Evolutionary conservation across 1,140 invertebrate species (phyloP).

Genomic region (Formica exsecta): DNA sequence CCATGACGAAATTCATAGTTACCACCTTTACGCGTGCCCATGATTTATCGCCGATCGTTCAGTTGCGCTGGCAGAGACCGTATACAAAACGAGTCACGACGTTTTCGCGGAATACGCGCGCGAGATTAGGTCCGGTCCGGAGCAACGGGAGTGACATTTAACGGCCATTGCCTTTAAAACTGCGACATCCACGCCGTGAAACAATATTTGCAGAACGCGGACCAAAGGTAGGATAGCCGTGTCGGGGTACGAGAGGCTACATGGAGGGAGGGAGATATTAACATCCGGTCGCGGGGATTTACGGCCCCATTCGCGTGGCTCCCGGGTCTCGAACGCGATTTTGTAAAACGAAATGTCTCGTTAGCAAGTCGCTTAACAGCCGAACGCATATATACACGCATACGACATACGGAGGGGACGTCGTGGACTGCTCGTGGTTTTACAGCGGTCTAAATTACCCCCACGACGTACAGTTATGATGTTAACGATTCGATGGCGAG

Average conservation of each 20-base stretch:
- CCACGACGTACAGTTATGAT: conserved; percentile 80
- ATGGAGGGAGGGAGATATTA: conserved; percentile 74
- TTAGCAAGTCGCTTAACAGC: conserved; percentile 80
- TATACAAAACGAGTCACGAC: conserved; percentile 53
- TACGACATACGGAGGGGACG: conserved; percentile 22
- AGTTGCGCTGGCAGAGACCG: conserved; percentile 50
- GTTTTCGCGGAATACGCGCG: conserved; percentile 71
- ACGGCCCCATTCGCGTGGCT: conserved; percentile 77
- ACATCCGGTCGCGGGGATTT: conserved; percentile 83
- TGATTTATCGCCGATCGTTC: conserved; percentile 73
- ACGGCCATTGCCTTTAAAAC: conserved; percentile 74
- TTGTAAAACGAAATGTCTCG: conserved; percentile 85
- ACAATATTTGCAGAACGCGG: conserved; percentile 73
- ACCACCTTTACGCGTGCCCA: conserved; percentile 59
- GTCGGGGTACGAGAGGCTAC: neutral
- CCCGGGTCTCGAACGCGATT: conserved; percentile 79
- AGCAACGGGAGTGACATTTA: conserved; percentile 72
- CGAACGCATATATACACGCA: conserved; percentile 50
- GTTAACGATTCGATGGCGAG: conserved; percentile 79
- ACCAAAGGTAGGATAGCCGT: neutral
- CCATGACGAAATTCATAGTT: conserved; percentile 43
- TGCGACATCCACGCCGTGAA: conserved; percentile 72
- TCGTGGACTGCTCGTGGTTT: conserved; percentile 76
- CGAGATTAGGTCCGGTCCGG: conserved; percentile 70
- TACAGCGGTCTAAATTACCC: conserved; percentile 84